A percentile compares a stretch with the other conserved stretches of the same genome.
phyloP scores from a whole-genome alignment of 2,888 invertebrate species.

The Dasypolia templi region DNA sequence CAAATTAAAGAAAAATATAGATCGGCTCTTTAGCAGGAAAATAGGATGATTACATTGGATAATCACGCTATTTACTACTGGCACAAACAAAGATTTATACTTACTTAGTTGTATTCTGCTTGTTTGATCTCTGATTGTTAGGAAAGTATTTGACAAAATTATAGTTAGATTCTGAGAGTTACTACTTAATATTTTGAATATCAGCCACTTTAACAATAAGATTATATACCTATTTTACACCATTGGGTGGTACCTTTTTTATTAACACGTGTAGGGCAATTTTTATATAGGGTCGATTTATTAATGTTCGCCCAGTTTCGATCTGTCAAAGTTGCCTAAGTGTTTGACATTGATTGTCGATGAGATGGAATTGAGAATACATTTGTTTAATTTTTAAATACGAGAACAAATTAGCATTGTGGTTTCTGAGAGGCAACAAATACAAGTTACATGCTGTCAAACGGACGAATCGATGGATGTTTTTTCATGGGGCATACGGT shows the following conservation, averaged over 20 bases:
- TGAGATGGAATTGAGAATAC: too few relatives aligned
- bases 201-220: background rate
- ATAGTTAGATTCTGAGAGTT: background rate
- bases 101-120: constrained; percentile 16
- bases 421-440: too few relatives aligned
- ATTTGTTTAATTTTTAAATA: too few relatives aligned
- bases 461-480: too few relatives aligned
- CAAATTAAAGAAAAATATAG: constrained; percentile 56
- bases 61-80: constrained; percentile 33
- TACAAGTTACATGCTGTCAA: too few relatives aligned
- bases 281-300: too few relatives aligned
- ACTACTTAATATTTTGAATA: background rate
- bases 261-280: too few relatives aligned
- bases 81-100: constrained; percentile 12
- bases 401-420: too few relatives aligned
- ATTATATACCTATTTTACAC: background rate
- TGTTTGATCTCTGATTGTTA: constrained; percentile 7
- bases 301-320: too few relatives aligned
- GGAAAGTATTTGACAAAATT: background rate
- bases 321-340: too few relatives aligned
- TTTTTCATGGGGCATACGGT: too few relatives aligned
- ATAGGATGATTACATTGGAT: constrained; percentile 44
- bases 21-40: constrained; percentile 44
- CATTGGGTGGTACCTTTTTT: background rate
- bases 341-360: too few relatives aligned